These are phyloP conservation scores for Remorina albescens DNA, from an alignment of 2,797 vertebrate species.

Conservation along the genomic window DNA sequence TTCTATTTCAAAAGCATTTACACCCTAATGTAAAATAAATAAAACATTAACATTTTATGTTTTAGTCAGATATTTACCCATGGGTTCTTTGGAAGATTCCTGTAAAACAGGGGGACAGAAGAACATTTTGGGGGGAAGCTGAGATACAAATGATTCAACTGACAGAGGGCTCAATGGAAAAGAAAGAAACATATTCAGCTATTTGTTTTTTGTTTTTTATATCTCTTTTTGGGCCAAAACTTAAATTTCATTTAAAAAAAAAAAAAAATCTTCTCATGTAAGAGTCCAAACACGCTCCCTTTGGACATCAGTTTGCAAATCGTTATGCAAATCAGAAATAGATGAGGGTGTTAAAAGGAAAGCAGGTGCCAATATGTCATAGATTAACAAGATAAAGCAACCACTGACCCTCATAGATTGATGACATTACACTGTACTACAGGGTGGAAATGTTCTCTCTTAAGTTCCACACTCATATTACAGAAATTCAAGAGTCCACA, in stretches of 20 bases:
- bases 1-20: background rate
- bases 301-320: constrained; percentile 19
- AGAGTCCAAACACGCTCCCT: constrained; percentile 4
- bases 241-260: constrained; percentile 12
- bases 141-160: background rate
- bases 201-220: constrained; percentile 5
- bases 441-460: constrained; percentile 18
- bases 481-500: constrained; percentile 30
- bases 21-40: background rate
- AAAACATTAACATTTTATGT: background rate
- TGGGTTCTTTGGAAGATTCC: background rate
- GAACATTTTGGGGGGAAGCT: background rate
- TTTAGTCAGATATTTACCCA: no score
- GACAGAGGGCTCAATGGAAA: background rate
- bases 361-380: constrained; percentile 31
- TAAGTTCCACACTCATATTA: constrained; percentile 24
- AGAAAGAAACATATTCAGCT: constrained; percentile 14
- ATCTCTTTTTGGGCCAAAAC: background rate
- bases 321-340: constrained; percentile 33
- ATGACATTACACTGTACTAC: constrained; percentile 35
- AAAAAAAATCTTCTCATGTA: no score
- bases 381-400: constrained; percentile 32
- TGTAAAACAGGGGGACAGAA: background rate
- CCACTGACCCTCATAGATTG: constrained; percentile 24
- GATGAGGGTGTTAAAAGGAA: constrained; percentile 25